A percentile compares a stretch with the other conserved stretches of the same genome.
Conservation (phyloP, 2,113 vertebrate genomes). For the Xenopus laevis region DNA sequence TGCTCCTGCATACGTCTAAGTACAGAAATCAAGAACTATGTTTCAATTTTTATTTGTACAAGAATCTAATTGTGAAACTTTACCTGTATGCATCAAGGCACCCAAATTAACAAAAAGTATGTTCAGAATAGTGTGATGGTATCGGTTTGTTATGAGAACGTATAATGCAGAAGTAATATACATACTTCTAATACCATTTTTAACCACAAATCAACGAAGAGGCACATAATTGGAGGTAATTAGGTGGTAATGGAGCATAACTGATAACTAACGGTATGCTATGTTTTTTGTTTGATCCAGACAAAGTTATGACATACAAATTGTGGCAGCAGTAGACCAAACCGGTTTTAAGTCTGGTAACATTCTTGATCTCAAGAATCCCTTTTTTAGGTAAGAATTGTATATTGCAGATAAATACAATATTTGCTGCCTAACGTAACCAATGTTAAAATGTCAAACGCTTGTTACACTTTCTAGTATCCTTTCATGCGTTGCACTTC, state of each 20-base stretch:
- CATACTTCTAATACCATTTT: conserved; percentile 10
- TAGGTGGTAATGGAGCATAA: background rate
- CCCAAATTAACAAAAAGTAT: conserved; percentile 12
- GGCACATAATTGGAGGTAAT: background rate
- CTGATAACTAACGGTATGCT: conserved; percentile 7
- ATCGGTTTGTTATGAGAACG: background rate
- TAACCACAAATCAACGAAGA: background rate
- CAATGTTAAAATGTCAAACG: no score
- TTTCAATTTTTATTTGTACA: no score
- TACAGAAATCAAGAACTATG: no score
- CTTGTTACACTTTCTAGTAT: no score
- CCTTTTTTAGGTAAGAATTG: conserved; percentile 68
- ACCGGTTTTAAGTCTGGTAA: conserved; percentile 76
- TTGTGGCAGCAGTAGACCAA: conserved; percentile 69
- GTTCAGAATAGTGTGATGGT: background rate
- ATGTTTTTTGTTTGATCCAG: conserved; percentile 51
- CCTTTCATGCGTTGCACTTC: no score
- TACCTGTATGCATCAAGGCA: conserved; percentile 9
- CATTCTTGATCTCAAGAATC: conserved; percentile 72
- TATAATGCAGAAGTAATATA: background rate
- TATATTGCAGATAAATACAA: background rate
- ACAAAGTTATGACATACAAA: conserved; percentile 76
- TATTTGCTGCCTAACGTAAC: no score
- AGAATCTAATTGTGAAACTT: background rate
- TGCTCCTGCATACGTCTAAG: no score